Evolutionary conservation across 2,113 vertebrate genomes (phyloP), one percentile per base, ranked within the genome.

Genomic region (Mixornis gularis): DNA sequence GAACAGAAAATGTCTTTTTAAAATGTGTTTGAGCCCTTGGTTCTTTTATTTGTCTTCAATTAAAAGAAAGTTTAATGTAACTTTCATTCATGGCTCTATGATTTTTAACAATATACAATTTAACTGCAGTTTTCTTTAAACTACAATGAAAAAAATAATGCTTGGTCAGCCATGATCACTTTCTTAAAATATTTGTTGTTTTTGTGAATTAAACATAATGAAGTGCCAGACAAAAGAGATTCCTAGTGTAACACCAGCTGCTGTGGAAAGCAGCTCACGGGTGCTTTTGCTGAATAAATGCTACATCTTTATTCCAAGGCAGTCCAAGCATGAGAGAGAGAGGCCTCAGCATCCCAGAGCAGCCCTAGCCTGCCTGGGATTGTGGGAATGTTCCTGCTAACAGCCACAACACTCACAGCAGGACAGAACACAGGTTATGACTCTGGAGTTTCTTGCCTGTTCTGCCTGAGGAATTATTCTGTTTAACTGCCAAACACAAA

Each of bases 1-100:
- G 46, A 81, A 94, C 60, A 92, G 91, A 81, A 51, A 32, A 83
- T 91, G 79, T 83, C 89, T 94, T 96, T 95, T 95, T 91, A 72
- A 94, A 63, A 87, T 72, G 79, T 66, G 85, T 86, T 93, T 79
- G 90, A 89, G 79, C 85, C 88, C 58, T 84, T 84, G 93, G 92
- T 95, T 97, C 92, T 96, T 96, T 96, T 96, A 96, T 95, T 93
- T 96, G 94, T 97, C 69, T 94, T 96, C 92, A 93, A 96, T 89
- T 94, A 97, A 97, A 98, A 97, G 87, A 90, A 95, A 93, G 66
- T 92, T 91, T 77, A 48, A 58, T 92, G 68, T 41, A 87, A 90
- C 83, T 93, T 87, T 79, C 55, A 77, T 20, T 87, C 40, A 14
- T 18, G 41, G 22, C 29, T 88, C n/a, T 40, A 30, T 19, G 16